phyloP scores from a whole-genome alignment of 2,888 invertebrate species.

The Ormyrus rosae region DNA sequence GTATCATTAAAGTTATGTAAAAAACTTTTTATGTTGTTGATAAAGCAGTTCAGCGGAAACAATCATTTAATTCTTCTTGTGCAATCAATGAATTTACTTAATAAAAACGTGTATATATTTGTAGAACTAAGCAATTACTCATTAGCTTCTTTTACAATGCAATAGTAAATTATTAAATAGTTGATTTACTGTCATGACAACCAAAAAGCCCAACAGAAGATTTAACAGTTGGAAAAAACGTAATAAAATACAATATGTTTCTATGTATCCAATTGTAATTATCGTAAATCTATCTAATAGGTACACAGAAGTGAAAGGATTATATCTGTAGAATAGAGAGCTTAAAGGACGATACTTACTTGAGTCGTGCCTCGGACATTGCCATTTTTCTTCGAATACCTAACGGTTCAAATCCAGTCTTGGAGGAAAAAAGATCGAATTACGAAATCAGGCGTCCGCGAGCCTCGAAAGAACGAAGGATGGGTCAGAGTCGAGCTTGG shows the following conservation, averaged over 20 bases:
- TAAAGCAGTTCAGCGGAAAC: not conserved
- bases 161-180: constrained; percentile 14
- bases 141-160: not conserved
- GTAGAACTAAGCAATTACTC: not conserved
- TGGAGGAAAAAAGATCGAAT: constrained; percentile 1
- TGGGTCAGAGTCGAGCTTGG: constrained; percentile 31
- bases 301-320: not conserved
- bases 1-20: not conserved
- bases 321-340: not conserved
- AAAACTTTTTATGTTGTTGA: not conserved
- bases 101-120: too few relatives aligned
- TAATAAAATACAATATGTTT: not conserved
- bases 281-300: not conserved
- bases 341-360: constrained; percentile 51
- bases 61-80: not conserved
- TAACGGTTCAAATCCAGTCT: too few relatives aligned
- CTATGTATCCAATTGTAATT: too few relatives aligned
- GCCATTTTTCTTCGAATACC: constrained; percentile 56
- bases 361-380: constrained; percentile 54
- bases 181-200: constrained; percentile 37
- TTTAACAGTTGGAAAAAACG: not conserved
- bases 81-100: too few relatives aligned
- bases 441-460: constrained; percentile 2
- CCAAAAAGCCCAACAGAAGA: constrained; percentile 27
- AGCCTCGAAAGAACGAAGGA: not conserved